Evolutionary conservation across 2,888 invertebrate genomes (phyloP), one percentile per base, ranked within the genome.

Genomic region (Pyrocoelia pectoralis): DNA sequence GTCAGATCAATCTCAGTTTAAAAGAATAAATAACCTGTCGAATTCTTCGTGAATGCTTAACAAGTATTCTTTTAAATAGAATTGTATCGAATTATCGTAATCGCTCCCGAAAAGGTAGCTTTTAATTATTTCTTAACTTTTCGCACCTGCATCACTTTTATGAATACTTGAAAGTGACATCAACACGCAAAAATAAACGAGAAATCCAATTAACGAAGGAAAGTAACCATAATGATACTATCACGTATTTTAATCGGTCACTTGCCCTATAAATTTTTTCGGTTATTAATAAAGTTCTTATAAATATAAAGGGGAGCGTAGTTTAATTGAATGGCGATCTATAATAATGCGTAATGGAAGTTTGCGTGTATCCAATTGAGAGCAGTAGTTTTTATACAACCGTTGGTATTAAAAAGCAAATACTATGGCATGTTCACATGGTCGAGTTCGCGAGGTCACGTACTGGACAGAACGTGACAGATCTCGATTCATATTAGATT

Each of bases 401-500:
- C 62, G 68, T 66, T 69, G 68, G 71, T 63, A 73, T 72, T 73
- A 75, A 75, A 76, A 75, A 74, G 75, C 74, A 77, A 76, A 77
- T 73, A 74, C 69, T 72, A 66, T 70, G 70, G 73, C 74, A 75
- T 78, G 78, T 78, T 77, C 79, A 79, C 77, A 78, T 79, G 78
- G 76, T 76, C 75, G 72, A 61, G 74, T 72, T 71, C 75, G 74
- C 73, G 75, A 76, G 77, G 78, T 79, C 80, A 80, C 80, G 80
- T 80, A 79, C 77, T 74, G 77, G 74, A 77, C 76, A 70, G 74
- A 79, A 81, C 81, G 81, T 81, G 81, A 80, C 80, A 77, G 78
- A 80, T 79, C 79, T 79, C 73, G 75, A 72, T 77, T 77, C 76
- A 80, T 80, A 80, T 81, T 81, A 80, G 81, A 81, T 81, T 81